Conservation (phyloP, 2,888 invertebrate species). For the Metopia argyrocephala region DNA sequence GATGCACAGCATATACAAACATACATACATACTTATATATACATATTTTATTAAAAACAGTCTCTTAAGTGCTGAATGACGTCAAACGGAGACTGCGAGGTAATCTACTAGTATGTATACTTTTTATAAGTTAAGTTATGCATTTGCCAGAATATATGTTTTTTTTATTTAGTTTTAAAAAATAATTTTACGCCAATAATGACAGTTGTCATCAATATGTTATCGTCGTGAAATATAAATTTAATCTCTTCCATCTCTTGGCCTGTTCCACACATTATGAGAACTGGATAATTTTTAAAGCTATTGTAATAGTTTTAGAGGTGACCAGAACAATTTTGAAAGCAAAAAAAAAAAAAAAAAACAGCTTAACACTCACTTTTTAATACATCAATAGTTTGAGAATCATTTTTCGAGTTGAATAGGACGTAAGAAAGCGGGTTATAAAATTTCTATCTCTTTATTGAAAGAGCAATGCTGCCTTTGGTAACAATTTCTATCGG, state of each 20-base stretch:
- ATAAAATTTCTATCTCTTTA: too few species aligned
- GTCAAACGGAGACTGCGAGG: conserved; percentile 28
- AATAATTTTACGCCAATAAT: conserved; percentile 23
- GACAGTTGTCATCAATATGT: conserved; percentile 31
- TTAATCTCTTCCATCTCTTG: not conserved
- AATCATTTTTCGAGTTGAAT: too few species aligned
- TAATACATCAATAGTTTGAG: too few species aligned
- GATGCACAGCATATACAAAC: not conserved
- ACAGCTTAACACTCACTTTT: too few species aligned
- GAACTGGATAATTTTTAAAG: too few species aligned
- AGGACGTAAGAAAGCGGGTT: too few species aligned
- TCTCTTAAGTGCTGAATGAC: conserved; percentile 51
- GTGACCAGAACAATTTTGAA: too few species aligned
- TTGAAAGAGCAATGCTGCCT: too few species aligned
- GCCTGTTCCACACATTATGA: not conserved
- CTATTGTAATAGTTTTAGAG: not conserved
- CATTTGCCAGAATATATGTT: conserved; percentile 11
- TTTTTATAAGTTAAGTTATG: not conserved
- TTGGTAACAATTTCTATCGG: too few species aligned
- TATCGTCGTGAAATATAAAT: conserved; percentile 18
- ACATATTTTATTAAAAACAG: too few species aligned
- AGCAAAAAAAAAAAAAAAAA: too few species aligned
- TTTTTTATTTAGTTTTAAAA: not conserved
- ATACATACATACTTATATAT: not conserved
- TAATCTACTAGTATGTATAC: too few species aligned